Evolutionary conservation across 2,113 vertebrate species (phyloP), one percentile per base, ranked within the genome.

Genomic region (Synchiropus splendidus): DNA sequence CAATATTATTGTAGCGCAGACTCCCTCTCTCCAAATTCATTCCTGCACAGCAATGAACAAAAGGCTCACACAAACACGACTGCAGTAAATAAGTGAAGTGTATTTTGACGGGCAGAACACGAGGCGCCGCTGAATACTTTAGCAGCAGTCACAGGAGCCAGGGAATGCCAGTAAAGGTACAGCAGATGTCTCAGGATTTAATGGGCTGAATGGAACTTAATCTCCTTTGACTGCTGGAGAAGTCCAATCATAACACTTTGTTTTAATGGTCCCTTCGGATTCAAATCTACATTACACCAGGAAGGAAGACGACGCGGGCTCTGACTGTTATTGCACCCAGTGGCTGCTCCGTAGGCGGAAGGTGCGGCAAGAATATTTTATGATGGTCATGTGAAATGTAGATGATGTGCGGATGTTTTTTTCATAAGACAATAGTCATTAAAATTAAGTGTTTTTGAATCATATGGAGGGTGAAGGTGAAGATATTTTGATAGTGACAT

Each of bases 121-220:
- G 48, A 64, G 56, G 76, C 75, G 44, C 67, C 87, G 64, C 82
- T 86, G 57, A 67, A 86, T 89, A 86, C 89, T 90, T 90, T 79
- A 88, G 78, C 48, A 74, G 76, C 71, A 84, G 79, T 77, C 80
- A 57, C 36, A 16, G 6, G 15, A 16, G 10, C 9, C 9, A 37
- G 9, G 34, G 62, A 15, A 21, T 39, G 35, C 51, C 43, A 51
- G 56, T 48, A 65, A 64, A 60, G 59, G 72, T 64, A 75, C 54
- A 80, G 71, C 89, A 90, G 83, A 87, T 89, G 83, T 83, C 80
- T 83, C 47, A 68, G 51, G 70, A 78, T 85, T 77, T 84, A 86
- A 84, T 67, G 78, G 63, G 68, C 61, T 76, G 74, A 84, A 87
- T 74, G 64, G 72, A 82, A 82, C 84, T 83, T 81, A 78, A 77